A percentile compares a stretch with the other conserved stretches of the same genome.
phyloP scores from a whole-genome alignment of 2,113 vertebrate species.

The Crotalus helleri region DNA sequence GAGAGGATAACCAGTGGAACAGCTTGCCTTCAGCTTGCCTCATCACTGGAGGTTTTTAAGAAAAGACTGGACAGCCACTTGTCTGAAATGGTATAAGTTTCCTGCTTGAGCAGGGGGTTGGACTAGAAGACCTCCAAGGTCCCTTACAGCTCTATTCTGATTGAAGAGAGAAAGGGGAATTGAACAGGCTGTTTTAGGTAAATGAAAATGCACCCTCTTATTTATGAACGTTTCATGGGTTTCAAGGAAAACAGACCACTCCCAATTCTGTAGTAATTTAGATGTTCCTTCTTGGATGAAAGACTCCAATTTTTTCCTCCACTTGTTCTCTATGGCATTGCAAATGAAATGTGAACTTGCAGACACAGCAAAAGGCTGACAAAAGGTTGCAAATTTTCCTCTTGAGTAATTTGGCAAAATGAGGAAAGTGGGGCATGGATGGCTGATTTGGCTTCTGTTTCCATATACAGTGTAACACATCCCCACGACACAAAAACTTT shows the following conservation, averaged over 20 bases:
- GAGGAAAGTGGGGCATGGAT: slow-evolving; percentile 4
- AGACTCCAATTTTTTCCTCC: slow-evolving; percentile 39
- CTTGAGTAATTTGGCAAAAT: slow-evolving; percentile 11
- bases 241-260: background rate
- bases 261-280: slow-evolving; percentile 7
- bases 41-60: too few species aligned
- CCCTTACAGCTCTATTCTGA: too few species aligned
- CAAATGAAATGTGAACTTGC: slow-evolving; percentile 30
- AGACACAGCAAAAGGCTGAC: slow-evolving; percentile 33
- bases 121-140: too few species aligned
- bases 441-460: background rate
- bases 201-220: background rate
- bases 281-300: slow-evolving; percentile 15
- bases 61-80: too few species aligned
- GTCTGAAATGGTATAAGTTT: too few species aligned
- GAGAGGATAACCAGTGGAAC: too few species aligned
- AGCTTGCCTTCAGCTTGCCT: too few species aligned
- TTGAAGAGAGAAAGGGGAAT: background rate
- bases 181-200: background rate
- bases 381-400: background rate
- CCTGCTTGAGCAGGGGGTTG: too few species aligned
- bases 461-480: background rate
- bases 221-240: background rate
- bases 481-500: background rate
- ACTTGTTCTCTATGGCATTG: slow-evolving; percentile 24